Conservation (phyloP, 2,113 vertebrate genomes). For the Seriola quinqueradiata region DNA sequence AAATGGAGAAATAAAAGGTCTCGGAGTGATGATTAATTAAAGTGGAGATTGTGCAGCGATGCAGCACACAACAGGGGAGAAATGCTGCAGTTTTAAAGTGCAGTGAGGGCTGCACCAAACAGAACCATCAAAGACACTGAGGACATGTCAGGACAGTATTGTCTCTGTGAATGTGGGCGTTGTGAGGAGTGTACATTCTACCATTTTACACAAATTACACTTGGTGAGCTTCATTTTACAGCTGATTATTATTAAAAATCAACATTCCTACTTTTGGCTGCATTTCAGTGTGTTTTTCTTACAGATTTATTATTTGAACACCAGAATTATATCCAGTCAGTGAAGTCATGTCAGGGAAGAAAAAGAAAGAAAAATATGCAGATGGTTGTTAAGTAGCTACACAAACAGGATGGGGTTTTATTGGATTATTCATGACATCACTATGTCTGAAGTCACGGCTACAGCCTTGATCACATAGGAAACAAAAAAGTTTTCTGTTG, state of each 20-base stretch:
- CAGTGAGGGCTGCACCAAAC: neutral
- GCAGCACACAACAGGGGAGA: slow-evolving; percentile 23
- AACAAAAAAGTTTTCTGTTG: too few species aligned
- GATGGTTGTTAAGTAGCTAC: neutral
- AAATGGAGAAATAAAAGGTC: slow-evolving; percentile 68
- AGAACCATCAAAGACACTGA: neutral
- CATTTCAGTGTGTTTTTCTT: neutral
- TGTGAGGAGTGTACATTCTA: neutral
- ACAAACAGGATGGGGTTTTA: too few species aligned
- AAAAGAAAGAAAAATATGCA: neutral
- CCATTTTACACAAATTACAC: neutral
- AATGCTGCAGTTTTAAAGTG: neutral
- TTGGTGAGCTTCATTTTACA: neutral
- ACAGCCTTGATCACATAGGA: too few species aligned
- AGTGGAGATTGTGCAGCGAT: slow-evolving; percentile 44
- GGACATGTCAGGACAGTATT: neutral
- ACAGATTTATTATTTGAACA: neutral
- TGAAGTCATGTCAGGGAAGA: neutral
- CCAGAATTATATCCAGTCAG: neutral
- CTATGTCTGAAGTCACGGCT: too few species aligned
- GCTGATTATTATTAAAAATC: neutral
- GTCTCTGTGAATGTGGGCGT: neutral
- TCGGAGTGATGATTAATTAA: slow-evolving; percentile 60
- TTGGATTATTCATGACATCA: too few species aligned
- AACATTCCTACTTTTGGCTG: neutral